Percentiles rank a stretch among this genome's conserved stretches.
phyloP scores from a whole-genome alignment of 2,797 vertebrate species.

The Gymnothorax reevesii region DNA sequence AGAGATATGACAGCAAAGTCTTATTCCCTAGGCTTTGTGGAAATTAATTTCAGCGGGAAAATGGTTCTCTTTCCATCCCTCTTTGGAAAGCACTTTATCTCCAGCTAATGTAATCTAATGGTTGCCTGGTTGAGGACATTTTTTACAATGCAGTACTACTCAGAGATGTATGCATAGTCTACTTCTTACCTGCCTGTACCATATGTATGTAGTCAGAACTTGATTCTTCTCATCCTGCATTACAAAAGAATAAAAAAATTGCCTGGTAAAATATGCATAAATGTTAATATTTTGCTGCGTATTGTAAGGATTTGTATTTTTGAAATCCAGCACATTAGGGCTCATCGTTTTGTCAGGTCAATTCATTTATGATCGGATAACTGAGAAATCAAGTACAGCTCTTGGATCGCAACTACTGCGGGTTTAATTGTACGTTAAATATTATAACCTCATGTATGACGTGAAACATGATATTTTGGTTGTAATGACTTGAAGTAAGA shows the following conservation, averaged over 20 bases:
- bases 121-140: constrained; percentile 7
- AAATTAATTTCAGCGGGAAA: background rate
- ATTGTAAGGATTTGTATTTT: background rate
- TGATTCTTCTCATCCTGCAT: constrained; percentile 81
- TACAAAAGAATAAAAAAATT: background rate
- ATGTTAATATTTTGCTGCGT: background rate
- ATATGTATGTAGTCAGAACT: constrained; percentile 80
- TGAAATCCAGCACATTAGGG: background rate
- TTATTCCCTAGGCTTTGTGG: background rate
- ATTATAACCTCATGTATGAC: background rate
- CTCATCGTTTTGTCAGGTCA: background rate
- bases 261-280: background rate
- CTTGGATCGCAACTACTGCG: background rate
- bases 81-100: background rate
- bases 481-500: background rate
- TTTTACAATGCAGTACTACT: background rate
- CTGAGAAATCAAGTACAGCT: background rate
- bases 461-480: background rate
- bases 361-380: background rate
- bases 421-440: background rate
- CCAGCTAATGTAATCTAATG: constrained; percentile 25
- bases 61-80: background rate
- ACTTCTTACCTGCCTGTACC: constrained; percentile 76
- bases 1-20: background rate
- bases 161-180: background rate